Evolutionary conservation across 2,888 invertebrate genomes (phyloP), one percentile per base, ranked within the genome.

Genomic region (Platycnemis pennipes): DNA sequence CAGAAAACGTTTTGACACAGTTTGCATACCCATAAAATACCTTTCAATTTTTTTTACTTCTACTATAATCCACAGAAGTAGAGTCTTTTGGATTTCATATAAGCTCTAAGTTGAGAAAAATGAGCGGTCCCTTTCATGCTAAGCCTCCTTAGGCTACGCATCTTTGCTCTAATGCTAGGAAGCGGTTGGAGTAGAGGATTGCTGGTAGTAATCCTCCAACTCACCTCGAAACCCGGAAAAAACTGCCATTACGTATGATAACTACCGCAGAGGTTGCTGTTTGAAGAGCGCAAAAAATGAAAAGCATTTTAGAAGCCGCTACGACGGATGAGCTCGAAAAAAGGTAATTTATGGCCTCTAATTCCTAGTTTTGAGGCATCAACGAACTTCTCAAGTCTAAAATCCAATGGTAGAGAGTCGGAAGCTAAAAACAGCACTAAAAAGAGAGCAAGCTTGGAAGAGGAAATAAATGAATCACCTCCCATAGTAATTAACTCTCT

Each of bases 341-440:
- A 63, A n/a, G 63, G 5, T 63, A n/a, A 63, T 26, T 63, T 63
- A n/a, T 63, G n/a, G 63, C 63, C n/a, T n/a, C 63, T 63, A 63
- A 63, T 63, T 63, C 63, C 63, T n/a, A 63, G 63, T 63, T 63
- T 63, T n/a, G 5, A 63, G 63, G 63, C 63, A 63, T 63, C 63
- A 63, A 26, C 26, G 63, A n/a, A 63, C 63, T 63, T 63, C n/a
- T 4, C 63, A 26, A 63, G 26, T 63, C 63, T n/a, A 8, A 63
- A 63, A 63, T 63, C n/a, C 63, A 63, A 63, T 63, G 26, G n/a
- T 26, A n/a, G 5, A n/a, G 63, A 8, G n/a, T 63, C 3, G 22
- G 26, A n/a, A 63, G 63, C 8, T 8, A 63, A n/a, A n/a, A 4
- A 3, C 22, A n/a, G 63, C 26, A 26, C 4, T 63, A 63, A 63